Base-by-base conservation (phyloP, 2,113 vertebrate species). In the Pollachius pollachius region DNA sequence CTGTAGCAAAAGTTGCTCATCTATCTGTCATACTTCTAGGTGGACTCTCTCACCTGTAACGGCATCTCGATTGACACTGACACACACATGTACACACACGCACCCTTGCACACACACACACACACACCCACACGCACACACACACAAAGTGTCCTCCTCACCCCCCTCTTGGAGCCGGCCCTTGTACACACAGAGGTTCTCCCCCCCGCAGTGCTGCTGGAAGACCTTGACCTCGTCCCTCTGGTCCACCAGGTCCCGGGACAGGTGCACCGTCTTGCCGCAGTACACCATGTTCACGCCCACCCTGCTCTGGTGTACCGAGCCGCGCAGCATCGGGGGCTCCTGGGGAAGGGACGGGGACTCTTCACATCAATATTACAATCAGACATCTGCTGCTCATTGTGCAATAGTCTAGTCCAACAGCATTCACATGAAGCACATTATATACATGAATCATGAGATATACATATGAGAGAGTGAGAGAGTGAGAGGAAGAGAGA, bases 151-250 rank as follows among this genome's bases (percentile, higher is more conserved):
- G 15, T 98, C 97, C 97, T 94, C 94, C 95, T 54, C 19, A 98
- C 97, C 97, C 93, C 94, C 95, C 85, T 96, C 94, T 12, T 81
- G 60, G 0, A 98, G 92, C 64, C 81, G 90, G 61, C 96, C 97
- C 84, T 90, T 94, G 80, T 88, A 99, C 58, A 99, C 93, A 85
- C 97, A 99, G 5, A 99, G 90, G 74, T 99, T 99, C 86, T 99
- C 95, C 63, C 96, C 95, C 65, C 97, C 97, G 58, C 97, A 98
- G 73, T 99, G 95, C 21, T 99, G 97, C 80, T 99, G 96, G 61
- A 93, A 94, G 79, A 99, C 88, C 88, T 90, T 94, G 81, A 99
- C 88, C 74, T 99, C 96, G 15, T 97, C 96, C 74, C 89, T 90
- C 73, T 82, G 84, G 65, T 93, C 91, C 2, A 65, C 18, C 68